Evolutionary conservation across 1,140 invertebrate genomes (phyloP).

Genomic region (Drusus annulatus): DNA sequence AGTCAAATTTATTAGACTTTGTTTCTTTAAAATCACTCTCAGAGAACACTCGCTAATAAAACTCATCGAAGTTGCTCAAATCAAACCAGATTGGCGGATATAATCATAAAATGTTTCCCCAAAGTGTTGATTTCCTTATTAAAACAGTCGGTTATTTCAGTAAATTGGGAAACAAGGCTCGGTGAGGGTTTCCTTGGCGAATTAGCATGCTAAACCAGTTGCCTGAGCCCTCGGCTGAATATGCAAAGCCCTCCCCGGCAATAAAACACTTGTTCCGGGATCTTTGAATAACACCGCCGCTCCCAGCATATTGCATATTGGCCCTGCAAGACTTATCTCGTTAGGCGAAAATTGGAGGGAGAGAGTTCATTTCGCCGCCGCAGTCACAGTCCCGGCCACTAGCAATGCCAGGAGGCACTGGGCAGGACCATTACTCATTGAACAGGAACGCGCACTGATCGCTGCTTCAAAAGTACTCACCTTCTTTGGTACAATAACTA

Average conservation of each 20-base stretch:
- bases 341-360: constrained; percentile 32
- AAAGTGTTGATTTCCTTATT: constrained; percentile 32
- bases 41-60: neutral
- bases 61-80: neutral
- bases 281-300: constrained; percentile 38
- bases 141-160: constrained; percentile 42
- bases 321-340: constrained; percentile 37
- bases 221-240: constrained; percentile 44
- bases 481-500: too few species aligned
- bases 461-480: too few species aligned
- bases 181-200: constrained; percentile 6
- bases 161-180: constrained; percentile 44
- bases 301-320: constrained; percentile 44
- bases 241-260: constrained; percentile 49
- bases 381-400: neutral
- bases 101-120: constrained; percentile 12
- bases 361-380: constrained; percentile 24
- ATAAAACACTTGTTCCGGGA: constrained; percentile 53
- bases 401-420: too few species aligned
- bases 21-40: too few species aligned
- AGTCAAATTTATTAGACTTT: too few species aligned
- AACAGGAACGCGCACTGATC: too few species aligned
- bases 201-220: constrained; percentile 49
- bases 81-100: neutral
- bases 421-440: too few species aligned